Evolutionary conservation across 2,888 invertebrate genomes (phyloP).

Genomic region (Erebia aethiops): DNA sequence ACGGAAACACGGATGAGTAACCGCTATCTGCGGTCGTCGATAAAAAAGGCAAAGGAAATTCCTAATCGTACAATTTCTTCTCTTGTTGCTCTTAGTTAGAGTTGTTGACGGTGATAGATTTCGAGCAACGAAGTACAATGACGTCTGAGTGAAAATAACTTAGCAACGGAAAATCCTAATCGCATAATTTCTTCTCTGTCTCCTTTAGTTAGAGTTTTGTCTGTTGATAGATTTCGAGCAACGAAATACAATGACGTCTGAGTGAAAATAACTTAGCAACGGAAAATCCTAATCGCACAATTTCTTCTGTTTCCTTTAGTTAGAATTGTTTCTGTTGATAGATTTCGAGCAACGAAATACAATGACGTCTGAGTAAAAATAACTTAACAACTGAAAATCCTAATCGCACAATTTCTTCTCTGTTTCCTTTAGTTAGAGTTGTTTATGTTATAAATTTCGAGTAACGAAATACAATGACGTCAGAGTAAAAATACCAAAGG

Average conservation of each 20-base stretch:
- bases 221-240: neutral
- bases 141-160: no score
- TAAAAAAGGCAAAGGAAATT: conserved; percentile 6
- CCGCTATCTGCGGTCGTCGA: neutral
- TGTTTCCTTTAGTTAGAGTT: neutral
- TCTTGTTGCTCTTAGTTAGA: neutral
- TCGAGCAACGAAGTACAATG: no score
- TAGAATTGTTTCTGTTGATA: no score
- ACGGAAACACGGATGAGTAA: neutral
- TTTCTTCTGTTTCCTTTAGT: no score
- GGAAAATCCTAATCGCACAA: no score
- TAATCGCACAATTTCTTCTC: neutral
- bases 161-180: conserved; percentile 2
- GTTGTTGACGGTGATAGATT: no score
- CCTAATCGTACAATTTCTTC: neutral
- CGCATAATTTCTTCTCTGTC: neutral
- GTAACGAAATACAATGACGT: no score
- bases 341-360: no score
- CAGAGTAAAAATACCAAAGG: no score
- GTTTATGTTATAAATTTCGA: neutral
- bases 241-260: no score
- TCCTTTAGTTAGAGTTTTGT: neutral
- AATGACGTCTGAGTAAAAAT: no score
- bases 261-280: no score
- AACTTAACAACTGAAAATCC: neutral